Conservation (phyloP, 92 coral and sea anemone species). For the Phenganax stokvisi region DNA sequence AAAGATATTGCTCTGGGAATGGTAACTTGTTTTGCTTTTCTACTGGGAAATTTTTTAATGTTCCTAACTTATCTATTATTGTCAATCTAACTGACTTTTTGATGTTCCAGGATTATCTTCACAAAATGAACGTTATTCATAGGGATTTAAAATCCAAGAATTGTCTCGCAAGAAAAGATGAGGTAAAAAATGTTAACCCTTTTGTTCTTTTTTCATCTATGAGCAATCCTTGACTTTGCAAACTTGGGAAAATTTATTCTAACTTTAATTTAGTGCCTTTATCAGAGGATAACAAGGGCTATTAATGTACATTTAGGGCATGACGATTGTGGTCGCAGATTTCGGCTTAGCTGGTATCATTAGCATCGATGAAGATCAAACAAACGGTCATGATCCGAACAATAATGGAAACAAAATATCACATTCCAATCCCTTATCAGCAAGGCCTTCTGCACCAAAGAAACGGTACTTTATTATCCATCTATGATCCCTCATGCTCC, state of each 20-base stretch:
- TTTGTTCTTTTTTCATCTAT: too few relatives aligned
- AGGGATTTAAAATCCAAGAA: constrained; percentile 89
- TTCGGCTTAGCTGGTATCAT: constrained; percentile 82
- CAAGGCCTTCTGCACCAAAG: constrained; percentile 89
- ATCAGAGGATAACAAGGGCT: too few relatives aligned
- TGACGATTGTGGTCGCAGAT: constrained; percentile 94
- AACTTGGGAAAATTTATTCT: too few relatives aligned
- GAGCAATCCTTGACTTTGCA: too few relatives aligned
- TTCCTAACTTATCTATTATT: neutral
- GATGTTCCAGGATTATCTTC: constrained; percentile 73
- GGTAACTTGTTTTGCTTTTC: constrained; percentile 50
- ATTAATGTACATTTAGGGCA: constrained; percentile 51
- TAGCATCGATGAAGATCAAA: constrained; percentile 23
- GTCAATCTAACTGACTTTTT: neutral
- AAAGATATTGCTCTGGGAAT: constrained; percentile 96
- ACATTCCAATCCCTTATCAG: constrained; percentile 31
- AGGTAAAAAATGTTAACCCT: constrained; percentile 47
- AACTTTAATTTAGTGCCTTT: too few relatives aligned
- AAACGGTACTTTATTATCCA: constrained; percentile 53
- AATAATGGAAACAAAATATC: neutral
- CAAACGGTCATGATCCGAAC: constrained; percentile 5
- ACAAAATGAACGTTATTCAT: constrained; percentile 93
- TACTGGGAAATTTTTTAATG: neutral
- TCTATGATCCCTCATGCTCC: neutral
- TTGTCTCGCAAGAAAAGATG: constrained; percentile 73